Conservation (phyloP, 1,140 invertebrate species). For the Drosophila elegans region DNA sequence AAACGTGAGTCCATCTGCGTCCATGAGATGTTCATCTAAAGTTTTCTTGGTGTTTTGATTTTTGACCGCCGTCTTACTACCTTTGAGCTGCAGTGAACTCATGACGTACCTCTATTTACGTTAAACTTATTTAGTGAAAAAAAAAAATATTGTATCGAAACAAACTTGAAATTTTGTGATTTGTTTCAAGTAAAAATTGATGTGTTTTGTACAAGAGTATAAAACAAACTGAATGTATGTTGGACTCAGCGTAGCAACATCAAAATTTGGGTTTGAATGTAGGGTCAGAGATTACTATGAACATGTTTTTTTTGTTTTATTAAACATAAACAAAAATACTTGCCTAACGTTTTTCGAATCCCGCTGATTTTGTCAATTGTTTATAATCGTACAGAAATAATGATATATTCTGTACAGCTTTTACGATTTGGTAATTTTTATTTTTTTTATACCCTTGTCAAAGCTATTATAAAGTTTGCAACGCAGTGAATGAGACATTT, state of each 20-base stretch:
- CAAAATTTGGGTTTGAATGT: not conserved
- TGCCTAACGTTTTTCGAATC: no score
- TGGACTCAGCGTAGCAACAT: no score
- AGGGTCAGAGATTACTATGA: not conserved
- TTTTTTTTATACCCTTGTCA: no score
- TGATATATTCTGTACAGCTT: no score
- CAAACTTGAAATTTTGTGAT: not conserved
- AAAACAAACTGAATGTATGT: not conserved
- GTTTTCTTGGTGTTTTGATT: not conserved
- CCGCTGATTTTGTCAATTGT: no score
- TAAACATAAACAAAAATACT: no score
- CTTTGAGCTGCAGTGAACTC: not conserved
- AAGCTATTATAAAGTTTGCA: no score
- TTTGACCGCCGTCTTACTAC: not conserved
- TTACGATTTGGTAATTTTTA: no score
- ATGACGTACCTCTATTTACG: not conserved
- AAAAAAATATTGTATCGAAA: not conserved
- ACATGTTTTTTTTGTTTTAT: no score
- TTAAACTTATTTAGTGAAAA: not conserved
- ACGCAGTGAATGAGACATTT: no score
- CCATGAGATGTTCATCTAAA: not conserved
- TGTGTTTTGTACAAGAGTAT: not conserved
- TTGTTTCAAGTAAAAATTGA: not conserved
- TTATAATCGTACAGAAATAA: no score
- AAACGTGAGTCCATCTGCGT: not conserved